Percentiles rank a stretch among this genome's conserved stretches.
Evolutionary conservation across 2,888 invertebrate genomes (phyloP).

Genomic region (Synergus japonicus): DNA sequence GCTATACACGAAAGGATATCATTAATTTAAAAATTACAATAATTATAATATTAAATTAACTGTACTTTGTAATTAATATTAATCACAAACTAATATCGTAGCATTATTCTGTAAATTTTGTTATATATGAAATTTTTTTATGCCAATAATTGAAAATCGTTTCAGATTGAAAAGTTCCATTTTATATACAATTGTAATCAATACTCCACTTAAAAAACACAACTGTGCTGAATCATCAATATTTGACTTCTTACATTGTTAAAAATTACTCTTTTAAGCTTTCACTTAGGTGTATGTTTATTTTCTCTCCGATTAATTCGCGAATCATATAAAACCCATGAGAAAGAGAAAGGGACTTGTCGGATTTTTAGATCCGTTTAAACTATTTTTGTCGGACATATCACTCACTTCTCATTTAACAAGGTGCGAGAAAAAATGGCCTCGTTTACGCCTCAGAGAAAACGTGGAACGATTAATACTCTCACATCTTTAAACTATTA

Average conservation of each 20-base stretch:
- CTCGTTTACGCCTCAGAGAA: slow-evolving; percentile 32
- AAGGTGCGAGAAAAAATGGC: slow-evolving; percentile 22
- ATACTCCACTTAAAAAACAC: not conserved
- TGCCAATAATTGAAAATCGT: not conserved
- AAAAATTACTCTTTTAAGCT: slow-evolving; percentile 15
- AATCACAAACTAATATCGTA: slow-evolving; percentile 3
- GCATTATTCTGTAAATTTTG: slow-evolving; percentile 5
- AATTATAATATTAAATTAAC: not conserved
- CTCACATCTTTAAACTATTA: slow-evolving; percentile 6
- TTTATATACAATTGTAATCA: slow-evolving; percentile 12
- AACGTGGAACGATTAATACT: slow-evolving; percentile 18
- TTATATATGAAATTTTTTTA: not conserved
- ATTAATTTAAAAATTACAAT: not conserved
- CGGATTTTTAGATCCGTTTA: slow-evolving; percentile 24
- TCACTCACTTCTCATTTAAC: slow-evolving; percentile 26
- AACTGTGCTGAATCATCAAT: not conserved
- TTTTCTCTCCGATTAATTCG: slow-evolving; percentile 20
- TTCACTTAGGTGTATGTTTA: slow-evolving; percentile 13
- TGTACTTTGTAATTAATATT: slow-evolving; percentile 10
- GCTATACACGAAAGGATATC: not conserved
- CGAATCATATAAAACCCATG: slow-evolving; percentile 17
- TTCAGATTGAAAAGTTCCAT: slow-evolving; percentile 2
- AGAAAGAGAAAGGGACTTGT: slow-evolving; percentile 24
- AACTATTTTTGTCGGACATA: slow-evolving; percentile 29
- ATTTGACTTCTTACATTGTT: not conserved